A percentile compares a stretch with the other conserved stretches of the same genome.
Conservation (phyloP, 2,113 vertebrate species). For the Phasianus colchicus region DNA sequence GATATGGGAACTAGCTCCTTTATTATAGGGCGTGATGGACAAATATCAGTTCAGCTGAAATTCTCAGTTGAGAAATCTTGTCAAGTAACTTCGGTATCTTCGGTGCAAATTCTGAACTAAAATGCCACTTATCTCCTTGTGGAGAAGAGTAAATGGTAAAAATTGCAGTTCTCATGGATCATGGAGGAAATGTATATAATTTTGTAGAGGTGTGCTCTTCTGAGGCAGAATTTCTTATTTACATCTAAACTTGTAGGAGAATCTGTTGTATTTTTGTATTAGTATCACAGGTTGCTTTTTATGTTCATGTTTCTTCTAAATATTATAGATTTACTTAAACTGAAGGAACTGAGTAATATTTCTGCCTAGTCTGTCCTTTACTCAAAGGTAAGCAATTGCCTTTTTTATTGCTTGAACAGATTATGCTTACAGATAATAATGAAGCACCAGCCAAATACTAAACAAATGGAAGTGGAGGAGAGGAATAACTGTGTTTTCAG, state of each 20-base stretch:
- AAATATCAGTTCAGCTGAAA: not conserved
- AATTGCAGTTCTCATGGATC: rapidly evolving
- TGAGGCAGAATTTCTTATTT: not conserved
- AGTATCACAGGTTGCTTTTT: not conserved
- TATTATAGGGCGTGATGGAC: rapidly evolving
- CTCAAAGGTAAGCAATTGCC: not conserved
- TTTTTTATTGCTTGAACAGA: not conserved
- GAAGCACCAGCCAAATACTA: not conserved
- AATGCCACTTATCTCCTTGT: not conserved
- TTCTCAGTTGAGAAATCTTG: not conserved
- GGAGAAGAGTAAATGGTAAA: not conserved
- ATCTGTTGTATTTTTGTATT: not conserved
- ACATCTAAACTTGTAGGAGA: not conserved
- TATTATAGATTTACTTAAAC: not conserved
- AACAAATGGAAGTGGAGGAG: not conserved
- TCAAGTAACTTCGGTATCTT: not conserved
- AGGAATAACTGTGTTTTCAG: not conserved
- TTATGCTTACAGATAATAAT: not conserved
- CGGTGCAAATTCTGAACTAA: not conserved
- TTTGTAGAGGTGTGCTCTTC: not conserved
- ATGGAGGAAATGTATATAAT: not conserved
- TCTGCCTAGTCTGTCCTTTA: not conserved
- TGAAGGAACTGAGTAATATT: not conserved
- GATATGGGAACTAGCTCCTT: not conserved
- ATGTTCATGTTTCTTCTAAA: not conserved